Percentiles rank a stretch among this genome's conserved stretches.
phyloP scores from a whole-genome alignment of 2,888 invertebrate species.

The Catocala fraxini region DNA sequence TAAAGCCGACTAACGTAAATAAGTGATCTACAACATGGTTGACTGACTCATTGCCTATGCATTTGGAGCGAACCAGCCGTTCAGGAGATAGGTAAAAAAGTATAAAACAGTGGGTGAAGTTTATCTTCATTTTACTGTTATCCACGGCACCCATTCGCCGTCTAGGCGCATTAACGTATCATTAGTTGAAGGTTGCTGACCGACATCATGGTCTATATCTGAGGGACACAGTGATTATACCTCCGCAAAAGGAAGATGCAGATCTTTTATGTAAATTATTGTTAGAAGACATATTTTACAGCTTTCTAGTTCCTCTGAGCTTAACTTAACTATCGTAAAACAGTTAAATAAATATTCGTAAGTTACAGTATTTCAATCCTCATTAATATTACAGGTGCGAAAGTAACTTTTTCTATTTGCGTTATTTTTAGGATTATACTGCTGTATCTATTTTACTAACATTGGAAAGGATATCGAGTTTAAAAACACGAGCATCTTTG shows the following conservation, averaged over 20 bases:
- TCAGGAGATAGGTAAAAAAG: slow-evolving; percentile 81
- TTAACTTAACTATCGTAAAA: too few relatives aligned
- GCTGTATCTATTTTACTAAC: too few relatives aligned
- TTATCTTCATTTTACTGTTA: slow-evolving; percentile 85
- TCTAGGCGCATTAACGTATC: slow-evolving; percentile 80
- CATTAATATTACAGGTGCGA: too few relatives aligned
- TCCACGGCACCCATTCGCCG: slow-evolving; percentile 70
- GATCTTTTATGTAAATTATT: slow-evolving; percentile 28
- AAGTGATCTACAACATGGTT: slow-evolving; percentile 58
- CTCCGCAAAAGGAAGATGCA: slow-evolving; percentile 33
- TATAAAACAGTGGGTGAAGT: slow-evolving; percentile 78
- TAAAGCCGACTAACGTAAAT: slow-evolving; percentile 22
- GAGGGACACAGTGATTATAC: slow-evolving; percentile 28
- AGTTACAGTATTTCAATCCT: too few relatives aligned
- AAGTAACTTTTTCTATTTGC: too few relatives aligned
- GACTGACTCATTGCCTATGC: slow-evolving; percentile 85
- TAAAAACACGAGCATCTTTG: too few relatives aligned
- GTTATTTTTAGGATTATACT: too few relatives aligned
- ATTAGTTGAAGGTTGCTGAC: slow-evolving; percentile 85
- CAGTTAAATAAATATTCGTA: too few relatives aligned
- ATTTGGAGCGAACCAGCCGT: slow-evolving; percentile 80
- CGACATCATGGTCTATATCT: slow-evolving; percentile 63
- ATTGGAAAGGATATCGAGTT: too few relatives aligned
- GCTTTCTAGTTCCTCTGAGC: neutral
- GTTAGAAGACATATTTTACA: slow-evolving; percentile 7